Conservation (phyloP, 2,113 vertebrate species). For the Gavialis gangeticus region DNA sequence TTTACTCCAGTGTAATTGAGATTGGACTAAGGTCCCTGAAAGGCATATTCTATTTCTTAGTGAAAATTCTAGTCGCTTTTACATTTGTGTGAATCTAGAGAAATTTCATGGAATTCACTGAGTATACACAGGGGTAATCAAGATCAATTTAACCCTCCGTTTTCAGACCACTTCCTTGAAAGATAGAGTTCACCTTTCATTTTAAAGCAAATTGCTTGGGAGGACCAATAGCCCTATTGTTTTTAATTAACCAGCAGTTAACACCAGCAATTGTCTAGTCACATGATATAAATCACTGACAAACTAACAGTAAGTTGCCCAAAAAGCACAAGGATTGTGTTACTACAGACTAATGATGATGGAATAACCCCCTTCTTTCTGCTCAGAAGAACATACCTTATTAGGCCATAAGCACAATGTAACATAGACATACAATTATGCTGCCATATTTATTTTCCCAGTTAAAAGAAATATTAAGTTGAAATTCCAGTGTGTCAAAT, state of each 20-base stretch:
- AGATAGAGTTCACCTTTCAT: slow-evolving; percentile 21
- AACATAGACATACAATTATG: slow-evolving; percentile 37
- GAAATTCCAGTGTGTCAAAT: slow-evolving; percentile 47
- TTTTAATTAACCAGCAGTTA: slow-evolving; percentile 41
- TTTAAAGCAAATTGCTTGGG: background rate
- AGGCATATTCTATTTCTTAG: slow-evolving; percentile 21
- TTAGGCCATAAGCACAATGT: slow-evolving; percentile 72
- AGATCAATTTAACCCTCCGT: background rate
- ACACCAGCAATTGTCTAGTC: slow-evolving; percentile 72
- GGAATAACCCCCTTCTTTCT: slow-evolving; percentile 61
- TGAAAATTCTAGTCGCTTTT: slow-evolving; percentile 14
- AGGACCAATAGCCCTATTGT: background rate
- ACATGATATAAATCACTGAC: slow-evolving; percentile 63
- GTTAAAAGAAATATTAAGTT: slow-evolving; percentile 57
- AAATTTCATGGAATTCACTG: background rate
- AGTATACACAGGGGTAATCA: background rate
- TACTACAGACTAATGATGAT: slow-evolving; percentile 72
- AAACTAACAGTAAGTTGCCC: slow-evolving; percentile 70
- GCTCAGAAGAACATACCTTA: slow-evolving; percentile 64
- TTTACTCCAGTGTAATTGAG: background rate
- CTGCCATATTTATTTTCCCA: slow-evolving; percentile 59
- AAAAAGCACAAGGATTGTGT: slow-evolving; percentile 80
- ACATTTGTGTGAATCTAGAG: background rate
- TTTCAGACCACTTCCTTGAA: background rate
- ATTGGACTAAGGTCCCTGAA: slow-evolving; percentile 5